Evolutionary conservation across 35 echinoderm and acorn worm species (phyloP).

Genomic region (Lytechinus variegatus): DNA sequence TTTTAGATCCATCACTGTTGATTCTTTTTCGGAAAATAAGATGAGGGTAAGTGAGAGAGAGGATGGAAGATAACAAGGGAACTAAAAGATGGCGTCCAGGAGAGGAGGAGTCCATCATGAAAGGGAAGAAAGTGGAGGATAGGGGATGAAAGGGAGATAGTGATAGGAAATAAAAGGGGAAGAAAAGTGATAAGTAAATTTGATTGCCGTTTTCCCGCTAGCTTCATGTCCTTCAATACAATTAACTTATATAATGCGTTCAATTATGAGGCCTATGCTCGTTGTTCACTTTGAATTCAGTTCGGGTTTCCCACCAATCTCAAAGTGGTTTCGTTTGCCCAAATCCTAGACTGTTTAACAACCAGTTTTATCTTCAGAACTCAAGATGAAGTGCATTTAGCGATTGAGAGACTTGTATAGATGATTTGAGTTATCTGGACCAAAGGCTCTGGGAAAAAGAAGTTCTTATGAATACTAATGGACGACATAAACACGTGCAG

Average conservation of each 20-base stretch:
- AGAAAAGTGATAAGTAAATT: slow-evolving; percentile 54
- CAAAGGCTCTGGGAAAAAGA: not conserved
- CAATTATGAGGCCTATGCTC: slow-evolving; percentile 49
- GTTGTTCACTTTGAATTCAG: slow-evolving; percentile 45
- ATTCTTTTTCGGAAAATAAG: slow-evolving; percentile 46
- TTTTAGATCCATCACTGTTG: slow-evolving; percentile 48
- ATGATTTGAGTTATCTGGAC: not conserved
- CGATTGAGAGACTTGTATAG: not conserved
- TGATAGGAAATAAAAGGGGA: not conserved
- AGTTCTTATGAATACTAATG: not conserved
- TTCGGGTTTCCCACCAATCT: slow-evolving; percentile 14
- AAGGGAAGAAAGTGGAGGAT: slow-evolving; percentile 26
- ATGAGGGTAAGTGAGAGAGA: slow-evolving; percentile 9
- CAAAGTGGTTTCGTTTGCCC: not conserved
- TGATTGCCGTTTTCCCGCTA: slow-evolving; percentile 50
- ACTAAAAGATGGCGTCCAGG: not conserved
- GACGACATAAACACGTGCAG: not conserved
- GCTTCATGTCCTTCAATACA: slow-evolving; percentile 51
- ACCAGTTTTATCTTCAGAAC: not conserved
- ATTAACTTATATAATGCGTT: slow-evolving; percentile 55
- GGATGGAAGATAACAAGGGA: not conserved
- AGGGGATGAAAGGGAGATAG: slow-evolving; percentile 26
- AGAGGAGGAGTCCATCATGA: slow-evolving; percentile 7
- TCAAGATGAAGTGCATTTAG: not conserved
- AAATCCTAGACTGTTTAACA: slow-evolving; percentile 13